These are phyloP conservation scores for Muscina levida DNA, from an alignment of 2,888 invertebrate species.

Conservation along the genomic window DNA sequence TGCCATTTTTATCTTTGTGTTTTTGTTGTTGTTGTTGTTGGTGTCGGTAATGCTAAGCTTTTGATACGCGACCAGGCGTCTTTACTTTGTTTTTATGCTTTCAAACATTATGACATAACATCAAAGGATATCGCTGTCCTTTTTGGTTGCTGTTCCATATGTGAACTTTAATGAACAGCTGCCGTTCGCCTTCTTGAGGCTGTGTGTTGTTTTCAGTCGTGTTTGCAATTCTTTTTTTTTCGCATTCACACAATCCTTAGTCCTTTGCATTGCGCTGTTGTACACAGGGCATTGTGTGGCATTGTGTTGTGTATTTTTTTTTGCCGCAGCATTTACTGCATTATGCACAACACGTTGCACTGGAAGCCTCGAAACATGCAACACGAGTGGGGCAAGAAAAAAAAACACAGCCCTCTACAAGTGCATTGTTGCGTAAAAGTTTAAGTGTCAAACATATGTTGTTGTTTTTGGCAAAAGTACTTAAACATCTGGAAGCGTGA, in stretches of 20 bases:
- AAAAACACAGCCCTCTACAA: not conserved
- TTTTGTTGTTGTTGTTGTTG: no score
- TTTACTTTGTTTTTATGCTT: not conserved
- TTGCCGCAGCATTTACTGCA: slow-evolving; percentile 22
- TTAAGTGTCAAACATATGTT: slow-evolving; percentile 19
- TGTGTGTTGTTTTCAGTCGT: not conserved
- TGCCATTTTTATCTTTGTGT: not conserved
- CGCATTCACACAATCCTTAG: not conserved
- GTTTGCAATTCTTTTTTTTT: not conserved
- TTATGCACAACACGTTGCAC: slow-evolving; percentile 20
- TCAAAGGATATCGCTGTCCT: not conserved
- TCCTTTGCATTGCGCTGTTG: no score
- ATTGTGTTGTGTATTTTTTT: not conserved
- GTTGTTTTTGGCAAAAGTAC: slow-evolving; percentile 4
- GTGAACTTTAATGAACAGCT: no score
- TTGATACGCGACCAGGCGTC: not conserved
- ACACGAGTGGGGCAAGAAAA: not conserved
- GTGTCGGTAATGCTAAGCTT: no score
- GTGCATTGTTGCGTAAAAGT: slow-evolving; percentile 30
- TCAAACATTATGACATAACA: not conserved
- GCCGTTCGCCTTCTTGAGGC: not conserved
- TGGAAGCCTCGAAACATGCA: not conserved
- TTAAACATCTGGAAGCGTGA: slow-evolving; percentile 14
- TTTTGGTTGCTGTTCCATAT: no score
- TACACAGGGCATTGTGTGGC: not conserved